Conservation (phyloP, 1,140 invertebrate species). For the Chironomus tepperi region DNA sequence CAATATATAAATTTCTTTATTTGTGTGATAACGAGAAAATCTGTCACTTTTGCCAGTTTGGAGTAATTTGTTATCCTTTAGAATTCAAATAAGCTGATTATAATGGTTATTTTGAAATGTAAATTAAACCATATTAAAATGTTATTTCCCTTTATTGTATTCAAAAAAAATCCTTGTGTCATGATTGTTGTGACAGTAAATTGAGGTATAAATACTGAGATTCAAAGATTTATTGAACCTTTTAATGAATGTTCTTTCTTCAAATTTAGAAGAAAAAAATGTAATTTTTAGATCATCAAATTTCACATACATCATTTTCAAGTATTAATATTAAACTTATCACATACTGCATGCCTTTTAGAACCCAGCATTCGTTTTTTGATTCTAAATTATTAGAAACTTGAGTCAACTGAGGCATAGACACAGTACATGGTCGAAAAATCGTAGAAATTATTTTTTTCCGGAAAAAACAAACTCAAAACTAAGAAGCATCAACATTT, state of each 20-base stretch:
- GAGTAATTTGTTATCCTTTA: neutral
- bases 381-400: too few relatives aligned
- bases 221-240: neutral
- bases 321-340: too few relatives aligned
- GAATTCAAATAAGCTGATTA: constrained; percentile 7
- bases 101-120: constrained; percentile 17
- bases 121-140: constrained; percentile 6
- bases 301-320: too few relatives aligned
- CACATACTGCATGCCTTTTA: too few relatives aligned
- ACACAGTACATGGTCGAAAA: too few relatives aligned
- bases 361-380: too few relatives aligned
- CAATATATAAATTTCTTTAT: neutral
- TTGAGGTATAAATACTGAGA: neutral
- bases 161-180: neutral
- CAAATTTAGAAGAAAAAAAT: neutral
- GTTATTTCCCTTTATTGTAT: neutral
- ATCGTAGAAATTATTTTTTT: too few relatives aligned
- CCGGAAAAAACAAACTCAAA: too few relatives aligned
- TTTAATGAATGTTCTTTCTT: neutral
- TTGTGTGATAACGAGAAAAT: neutral
- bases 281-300: neutral
- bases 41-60: neutral
- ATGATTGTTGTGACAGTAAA: neutral
- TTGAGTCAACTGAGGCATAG: too few relatives aligned
- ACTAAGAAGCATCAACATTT: too few relatives aligned